Conservation (phyloP, 2,797 vertebrate genomes). For the Eurystomus glaucurus region DNA sequence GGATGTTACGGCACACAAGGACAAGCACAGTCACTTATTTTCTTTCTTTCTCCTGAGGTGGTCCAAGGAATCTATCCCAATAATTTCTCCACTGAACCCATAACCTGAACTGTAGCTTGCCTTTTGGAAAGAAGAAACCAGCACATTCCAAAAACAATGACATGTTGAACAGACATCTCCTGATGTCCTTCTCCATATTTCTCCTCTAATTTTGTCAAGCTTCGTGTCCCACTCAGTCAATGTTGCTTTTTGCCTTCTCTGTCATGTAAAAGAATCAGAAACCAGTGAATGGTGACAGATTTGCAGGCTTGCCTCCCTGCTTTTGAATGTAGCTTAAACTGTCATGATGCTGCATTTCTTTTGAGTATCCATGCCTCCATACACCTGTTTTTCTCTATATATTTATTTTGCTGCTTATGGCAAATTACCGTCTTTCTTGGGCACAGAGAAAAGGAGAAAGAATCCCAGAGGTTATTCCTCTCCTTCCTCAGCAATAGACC, state of each 20-base stretch:
- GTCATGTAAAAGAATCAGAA: neutral
- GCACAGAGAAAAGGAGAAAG: neutral
- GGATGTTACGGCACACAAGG: fast-evolving
- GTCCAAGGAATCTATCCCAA: neutral
- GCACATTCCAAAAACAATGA: neutral
- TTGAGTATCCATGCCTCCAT: neutral
- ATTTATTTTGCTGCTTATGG: neutral
- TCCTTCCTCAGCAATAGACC: neutral
- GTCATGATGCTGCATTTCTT: neutral
- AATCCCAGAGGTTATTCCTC: neutral
- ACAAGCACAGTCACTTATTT: neutral
- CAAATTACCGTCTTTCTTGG: neutral
- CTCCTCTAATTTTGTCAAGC: neutral
- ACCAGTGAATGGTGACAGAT: neutral
- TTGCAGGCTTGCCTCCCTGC: neutral
- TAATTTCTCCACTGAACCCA: neutral
- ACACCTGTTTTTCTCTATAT: neutral
- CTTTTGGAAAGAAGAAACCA: neutral
- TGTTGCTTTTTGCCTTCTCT: neutral
- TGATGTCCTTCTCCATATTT: neutral
- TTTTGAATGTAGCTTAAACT: neutral
- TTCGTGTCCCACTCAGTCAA: neutral
- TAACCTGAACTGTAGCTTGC: neutral
- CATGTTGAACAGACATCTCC: too few species aligned
- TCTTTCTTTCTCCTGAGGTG: neutral